phyloP scores from a whole-genome alignment of 1,140 invertebrate species.

The Philopotamus ludificatus region DNA sequence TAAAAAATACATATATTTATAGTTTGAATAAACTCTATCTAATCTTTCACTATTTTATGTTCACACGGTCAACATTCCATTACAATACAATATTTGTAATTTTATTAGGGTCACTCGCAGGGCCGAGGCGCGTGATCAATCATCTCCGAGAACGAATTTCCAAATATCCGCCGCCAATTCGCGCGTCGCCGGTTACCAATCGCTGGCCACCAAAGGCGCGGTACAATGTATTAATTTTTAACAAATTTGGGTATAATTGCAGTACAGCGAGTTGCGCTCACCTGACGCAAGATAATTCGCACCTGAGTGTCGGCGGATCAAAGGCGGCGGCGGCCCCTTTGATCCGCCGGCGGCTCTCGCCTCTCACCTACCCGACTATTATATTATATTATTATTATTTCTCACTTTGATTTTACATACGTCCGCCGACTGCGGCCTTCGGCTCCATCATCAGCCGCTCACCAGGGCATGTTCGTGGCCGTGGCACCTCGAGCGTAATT shows the following conservation, averaged over 20 bases:
- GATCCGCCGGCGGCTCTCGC: slow-evolving; percentile 26
- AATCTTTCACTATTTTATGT: too few relatives aligned
- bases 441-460: neutral
- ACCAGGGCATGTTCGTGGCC: too few relatives aligned
- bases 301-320: slow-evolving; percentile 39
- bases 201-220: neutral
- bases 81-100: too few relatives aligned
- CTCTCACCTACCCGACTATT: slow-evolving; percentile 27
- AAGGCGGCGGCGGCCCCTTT: slow-evolving; percentile 37
- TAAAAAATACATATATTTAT: too few relatives aligned
- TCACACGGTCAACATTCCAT: too few relatives aligned
- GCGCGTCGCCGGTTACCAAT: slow-evolving; percentile 1
- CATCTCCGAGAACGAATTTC: too few relatives aligned
- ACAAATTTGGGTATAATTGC: neutral
- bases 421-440: neutral
- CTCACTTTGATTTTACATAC: slow-evolving; percentile 40
- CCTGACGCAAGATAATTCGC: slow-evolving; percentile 38
- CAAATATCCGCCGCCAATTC: neutral
- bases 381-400: slow-evolving; percentile 41
- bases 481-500: too few relatives aligned
- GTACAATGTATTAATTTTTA: too few relatives aligned
- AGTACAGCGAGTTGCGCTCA: neutral
- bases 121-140: too few relatives aligned
- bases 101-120: too few relatives aligned
- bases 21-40: too few relatives aligned